Conservation (phyloP, 2,888 invertebrate genomes). For the Agriopis leucophaearia region DNA sequence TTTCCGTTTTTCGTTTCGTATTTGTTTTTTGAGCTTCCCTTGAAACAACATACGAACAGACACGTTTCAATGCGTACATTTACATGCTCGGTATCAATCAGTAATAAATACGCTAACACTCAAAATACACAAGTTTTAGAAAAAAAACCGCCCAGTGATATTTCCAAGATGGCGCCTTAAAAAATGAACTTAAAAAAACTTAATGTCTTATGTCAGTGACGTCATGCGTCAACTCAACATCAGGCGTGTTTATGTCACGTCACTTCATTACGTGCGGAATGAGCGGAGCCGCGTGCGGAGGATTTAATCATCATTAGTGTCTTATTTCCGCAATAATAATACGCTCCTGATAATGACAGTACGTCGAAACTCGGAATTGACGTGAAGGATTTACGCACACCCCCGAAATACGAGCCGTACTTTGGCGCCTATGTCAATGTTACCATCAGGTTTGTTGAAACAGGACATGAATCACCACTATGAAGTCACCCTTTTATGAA, state of each 20-base stretch:
- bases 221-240: conserved; percentile 5
- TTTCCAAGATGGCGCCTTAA: too few species aligned
- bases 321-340: conserved; percentile 34
- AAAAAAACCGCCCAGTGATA: too few species aligned
- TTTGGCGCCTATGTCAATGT: conserved; percentile 5
- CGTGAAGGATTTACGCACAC: conserved; percentile 29
- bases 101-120: too few species aligned
- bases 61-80: too few species aligned
- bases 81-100: too few species aligned
- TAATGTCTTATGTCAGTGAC: not conserved
- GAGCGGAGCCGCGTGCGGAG: conserved; percentile 4
- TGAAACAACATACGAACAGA: too few species aligned
- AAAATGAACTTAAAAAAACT: not conserved
- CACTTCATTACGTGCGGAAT: conserved; percentile 15
- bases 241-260: conserved; percentile 2
- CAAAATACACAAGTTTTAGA: too few species aligned
- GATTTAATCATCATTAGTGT: conserved; percentile 37
- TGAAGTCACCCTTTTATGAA: too few species aligned
- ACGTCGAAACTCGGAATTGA: conserved; percentile 30
- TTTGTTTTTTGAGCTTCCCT: too few species aligned
- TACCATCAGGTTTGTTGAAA: conserved; percentile 15
- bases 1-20: too few species aligned
- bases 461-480: not conserved
- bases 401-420: conserved; percentile 21
- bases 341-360: conserved; percentile 32